Base-by-base conservation (phyloP, 2,113 vertebrate genomes). In the Leptobrachium leishanense region DNA sequence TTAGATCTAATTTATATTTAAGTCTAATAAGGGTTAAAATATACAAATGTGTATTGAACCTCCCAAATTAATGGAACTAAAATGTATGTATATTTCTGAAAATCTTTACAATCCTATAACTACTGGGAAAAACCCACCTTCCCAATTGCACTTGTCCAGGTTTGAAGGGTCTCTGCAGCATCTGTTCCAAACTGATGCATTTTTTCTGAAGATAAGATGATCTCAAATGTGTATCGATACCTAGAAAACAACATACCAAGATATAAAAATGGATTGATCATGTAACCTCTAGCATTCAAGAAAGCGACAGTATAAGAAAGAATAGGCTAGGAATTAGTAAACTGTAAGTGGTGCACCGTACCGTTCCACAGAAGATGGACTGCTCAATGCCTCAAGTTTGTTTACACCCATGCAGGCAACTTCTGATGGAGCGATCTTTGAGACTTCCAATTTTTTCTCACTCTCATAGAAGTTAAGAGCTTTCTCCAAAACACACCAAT, bases 161-260 rank as follows among this genome's bases (percentile, higher is more conserved):
- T 89, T 84, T 98, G 96, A 81, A 99, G 90, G 0, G 76, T 91
- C 12, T 96, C 93, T 0, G 94, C 88, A 2, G 94, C 93, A 2
- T 99, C 95, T 0, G 95, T 74, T 41, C 95, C 95, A 84, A 98
- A 94, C 82, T 95, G 95, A 81, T 95, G 88, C n/a, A 97, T 88
- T 83, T 96, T 96, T 12, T 96, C 97, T 2, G 93, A 93, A 0
- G 84, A 88, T 54, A 98, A 83, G 83, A 94, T 96, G 75, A 99
- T 88, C 85, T 99, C 97, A 0, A 99, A 95, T 54, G 93, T 96
- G 90, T 95, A 98, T 5, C 88, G 93, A 72, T 97, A 95, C 88
- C 98, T 99, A 76, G 68, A 62, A 68, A 44, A 75, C 5, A 72
- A 42, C 43, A 46, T 44, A 31, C 5, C 0, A 11, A 41, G 4